Evolutionary conservation across 2,113 vertebrate species (phyloP).

Genomic region (Orcinus orca): DNA sequence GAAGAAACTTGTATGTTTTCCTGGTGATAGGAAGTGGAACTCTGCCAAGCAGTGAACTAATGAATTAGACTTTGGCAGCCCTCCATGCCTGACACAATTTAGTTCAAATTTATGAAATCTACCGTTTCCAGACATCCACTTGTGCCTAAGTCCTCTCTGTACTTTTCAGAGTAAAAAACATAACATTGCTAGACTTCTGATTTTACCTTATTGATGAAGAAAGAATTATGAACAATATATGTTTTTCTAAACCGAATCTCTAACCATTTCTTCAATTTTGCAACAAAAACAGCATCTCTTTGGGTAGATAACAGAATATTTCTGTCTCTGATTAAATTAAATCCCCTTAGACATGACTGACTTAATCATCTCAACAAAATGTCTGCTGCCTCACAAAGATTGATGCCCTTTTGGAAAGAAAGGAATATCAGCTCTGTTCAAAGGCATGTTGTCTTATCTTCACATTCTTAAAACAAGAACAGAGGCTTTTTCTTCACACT

Average conservation of each 20-base stretch:
- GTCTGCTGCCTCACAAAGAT: conserved; percentile 68
- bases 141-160: conserved; percentile 53
- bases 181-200: conserved; percentile 42
- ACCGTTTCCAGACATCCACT: conserved; percentile 60
- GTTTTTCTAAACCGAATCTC: not conserved
- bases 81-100: conserved; percentile 66
- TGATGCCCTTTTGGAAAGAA: conserved; percentile 49
- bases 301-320: conserved; percentile 60
- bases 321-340: conserved; percentile 77
- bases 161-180: conserved; percentile 60
- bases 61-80: conserved; percentile 74
- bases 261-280: conserved; percentile 71
- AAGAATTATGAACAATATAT: conserved; percentile 26
- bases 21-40: conserved; percentile 60
- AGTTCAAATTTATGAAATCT: conserved; percentile 78
- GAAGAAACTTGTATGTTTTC: conserved; percentile 58
- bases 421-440: conserved; percentile 57
- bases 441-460: conserved; percentile 31
- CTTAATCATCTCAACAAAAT: conserved; percentile 71
- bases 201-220: conserved; percentile 55
- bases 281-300: conserved; percentile 32
- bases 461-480: not conserved
- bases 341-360: conserved; percentile 64
- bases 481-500: not conserved
- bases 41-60: conserved; percentile 73